Evolutionary conservation across 2,797 vertebrate species (phyloP), one percentile per base, ranked within the genome.

Genomic region (Steatocranus sp.): DNA sequence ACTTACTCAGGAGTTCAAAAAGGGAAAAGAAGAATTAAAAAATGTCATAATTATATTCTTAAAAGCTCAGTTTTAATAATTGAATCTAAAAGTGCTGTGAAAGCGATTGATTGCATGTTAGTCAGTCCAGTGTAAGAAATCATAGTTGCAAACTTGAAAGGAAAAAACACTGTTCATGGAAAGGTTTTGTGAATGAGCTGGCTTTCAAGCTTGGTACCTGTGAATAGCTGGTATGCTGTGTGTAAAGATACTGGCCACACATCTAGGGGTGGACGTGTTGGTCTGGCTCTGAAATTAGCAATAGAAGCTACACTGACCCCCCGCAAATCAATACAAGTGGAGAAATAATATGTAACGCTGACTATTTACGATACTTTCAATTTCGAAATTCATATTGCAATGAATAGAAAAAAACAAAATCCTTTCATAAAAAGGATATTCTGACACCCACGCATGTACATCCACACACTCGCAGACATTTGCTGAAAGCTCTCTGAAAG

Each of bases 401-500:
- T 34, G 56, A 61, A 34, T n/a, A 34, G 58, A 8, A 61, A 36
- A 34, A 61, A 61, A 36, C 10, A 20, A 61, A 61, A 61, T 43
- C 5, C 8, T 18, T 86, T 80, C 56, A 30, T 74, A 17, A 54
- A 70, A 50, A 75, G 73, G 70, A 75, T 46, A 70, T 80, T 82
- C 79, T 27, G 30, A 83, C 70, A 79, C 80, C 53, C 78, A 78
- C 63, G 8, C 83, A 86, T 5, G 11, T 58, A 38, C 70, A 79
- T 23, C 20, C 63, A 79, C 83, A 79, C 68, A 76, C 53, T n/a
- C 56, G 3, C 66, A 38, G 75, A 46, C 77, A 63, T 73, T 88
- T 46, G 48, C 66, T 48, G 63, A 82, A 83, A 88, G 36, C 1
- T 3, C 75, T 86, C 87, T 93, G 87, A 95, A 89, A 85, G 91